A percentile compares a stretch with the other conserved stretches of the same genome.
phyloP scores from a whole-genome alignment of 1,140 invertebrate genomes.

The Matsumurasca onukii region DNA sequence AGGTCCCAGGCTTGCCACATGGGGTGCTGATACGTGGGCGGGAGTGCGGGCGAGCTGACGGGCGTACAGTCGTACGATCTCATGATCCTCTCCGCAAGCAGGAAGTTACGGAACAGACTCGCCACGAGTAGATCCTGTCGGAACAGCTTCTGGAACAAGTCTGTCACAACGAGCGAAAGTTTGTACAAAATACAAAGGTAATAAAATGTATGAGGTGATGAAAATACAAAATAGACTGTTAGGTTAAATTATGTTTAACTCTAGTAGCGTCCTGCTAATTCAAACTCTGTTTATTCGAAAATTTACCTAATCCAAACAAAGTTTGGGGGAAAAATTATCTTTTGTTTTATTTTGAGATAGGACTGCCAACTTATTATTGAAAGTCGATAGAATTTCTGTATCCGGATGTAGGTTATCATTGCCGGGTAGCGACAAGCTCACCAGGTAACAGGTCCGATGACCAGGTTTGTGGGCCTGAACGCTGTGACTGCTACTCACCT shows the following conservation, averaged over 20 bases:
- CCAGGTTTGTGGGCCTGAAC: background rate
- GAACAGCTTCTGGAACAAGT: constrained; percentile 96
- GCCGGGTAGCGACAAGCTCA: background rate
- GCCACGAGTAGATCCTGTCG: constrained; percentile 97
- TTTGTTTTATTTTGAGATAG: too few species aligned
- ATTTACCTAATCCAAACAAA: too few species aligned
- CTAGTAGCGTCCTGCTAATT: too few species aligned
- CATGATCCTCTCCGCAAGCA: constrained; percentile 95
- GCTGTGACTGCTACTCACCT: constrained; percentile 55
- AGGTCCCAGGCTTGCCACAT: constrained; percentile 98
- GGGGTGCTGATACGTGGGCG: constrained; percentile 86
- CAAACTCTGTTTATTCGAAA: too few species aligned
- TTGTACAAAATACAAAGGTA: too few species aligned
- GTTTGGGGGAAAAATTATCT: too few species aligned
- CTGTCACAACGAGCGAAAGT: too few species aligned
- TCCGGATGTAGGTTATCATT: constrained; percentile 2
- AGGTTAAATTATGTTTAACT: background rate
- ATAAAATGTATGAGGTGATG: background rate
- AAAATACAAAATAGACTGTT: background rate
- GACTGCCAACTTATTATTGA: constrained; percentile 26
- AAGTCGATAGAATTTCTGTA: constrained; percentile 17
- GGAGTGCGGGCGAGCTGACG: constrained; percentile 86
- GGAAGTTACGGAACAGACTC: constrained; percentile 95
- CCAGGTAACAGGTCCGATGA: background rate
- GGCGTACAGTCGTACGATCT: constrained; percentile 95